Percentiles rank a stretch among this genome's conserved stretches.
Conservation (phyloP, 2,797 vertebrate species). For the Uromys caudimaculatus region DNA sequence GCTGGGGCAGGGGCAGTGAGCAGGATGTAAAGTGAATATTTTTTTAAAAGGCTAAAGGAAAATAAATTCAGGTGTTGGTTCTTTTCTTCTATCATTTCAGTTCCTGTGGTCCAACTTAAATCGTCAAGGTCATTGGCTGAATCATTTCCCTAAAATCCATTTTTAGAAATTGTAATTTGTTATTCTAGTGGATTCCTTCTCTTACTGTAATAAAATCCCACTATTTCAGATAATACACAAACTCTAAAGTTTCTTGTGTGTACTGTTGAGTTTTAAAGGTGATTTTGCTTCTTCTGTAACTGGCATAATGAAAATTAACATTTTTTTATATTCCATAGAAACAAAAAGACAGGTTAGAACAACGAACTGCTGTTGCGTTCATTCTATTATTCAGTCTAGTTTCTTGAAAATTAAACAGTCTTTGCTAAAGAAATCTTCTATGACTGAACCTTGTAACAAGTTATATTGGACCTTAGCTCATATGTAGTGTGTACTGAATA, state of each 20-base stretch:
- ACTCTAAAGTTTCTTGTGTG: conserved; percentile 57
- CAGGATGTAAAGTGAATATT: no score
- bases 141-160: conserved; percentile 56
- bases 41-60: no score
- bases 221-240: conserved; percentile 70
- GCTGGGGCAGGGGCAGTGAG: no score
- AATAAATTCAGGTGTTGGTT: not conserved
- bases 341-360: conserved; percentile 56
- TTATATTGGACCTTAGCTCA: conserved; percentile 52
- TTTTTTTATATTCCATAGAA: conserved; percentile 51
- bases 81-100: not conserved
- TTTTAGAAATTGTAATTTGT: conserved; percentile 77
- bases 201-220: conserved; percentile 68
- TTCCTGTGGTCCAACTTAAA: not conserved
- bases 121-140: not conserved
- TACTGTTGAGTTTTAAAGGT: conserved; percentile 33
- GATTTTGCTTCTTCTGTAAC: conserved; percentile 75
- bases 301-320: conserved; percentile 67
- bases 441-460: not conserved
- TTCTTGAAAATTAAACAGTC: conserved; percentile 62
- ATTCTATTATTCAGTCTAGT: conserved; percentile 44
- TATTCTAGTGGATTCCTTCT: conserved; percentile 73
- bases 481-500: conserved; percentile 27
- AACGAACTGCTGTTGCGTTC: conserved; percentile 2
- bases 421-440: conserved; percentile 5